Percentiles rank a stretch among this genome's conserved stretches.
phyloP scores from a whole-genome alignment of 2,797 vertebrate genomes.

The Babyrousa celebensis region DNA sequence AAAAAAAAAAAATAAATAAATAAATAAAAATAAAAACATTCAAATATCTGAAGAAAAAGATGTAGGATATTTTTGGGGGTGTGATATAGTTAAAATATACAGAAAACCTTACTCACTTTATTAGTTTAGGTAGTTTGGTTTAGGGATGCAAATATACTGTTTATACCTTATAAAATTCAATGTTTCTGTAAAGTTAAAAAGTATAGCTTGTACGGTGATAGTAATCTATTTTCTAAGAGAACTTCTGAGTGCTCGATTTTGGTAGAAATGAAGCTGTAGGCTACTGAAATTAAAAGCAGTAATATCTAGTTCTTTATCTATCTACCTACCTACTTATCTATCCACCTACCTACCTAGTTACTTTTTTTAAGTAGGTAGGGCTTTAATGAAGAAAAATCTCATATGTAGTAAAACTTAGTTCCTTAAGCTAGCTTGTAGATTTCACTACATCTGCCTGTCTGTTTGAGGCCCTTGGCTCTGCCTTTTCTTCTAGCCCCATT shows the following conservation, averaged over 20 bases:
- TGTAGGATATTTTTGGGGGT: neutral
- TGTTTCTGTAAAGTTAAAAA: constrained; percentile 19
- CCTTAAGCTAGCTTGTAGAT: neutral
- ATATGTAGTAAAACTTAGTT: neutral
- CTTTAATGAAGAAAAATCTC: neutral
- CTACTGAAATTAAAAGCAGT: neutral
- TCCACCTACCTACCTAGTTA: neutral
- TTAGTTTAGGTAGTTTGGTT: neutral
- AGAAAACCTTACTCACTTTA: neutral
- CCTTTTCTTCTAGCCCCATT: neutral
- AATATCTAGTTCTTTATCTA: neutral
- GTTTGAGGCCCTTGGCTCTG: neutral
- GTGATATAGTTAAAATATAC: constrained; percentile 1
- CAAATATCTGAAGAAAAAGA: neutral
- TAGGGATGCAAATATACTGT: neutral
- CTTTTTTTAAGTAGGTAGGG: neutral
- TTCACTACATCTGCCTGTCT: rapidly evolving
- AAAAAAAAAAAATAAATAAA: too few relatives aligned
- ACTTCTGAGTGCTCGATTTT: neutral
- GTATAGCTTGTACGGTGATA: neutral
- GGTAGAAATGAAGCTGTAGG: neutral
- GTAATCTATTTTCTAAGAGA: neutral
- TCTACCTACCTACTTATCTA: neutral
- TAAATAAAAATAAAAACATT: constrained; percentile 47
- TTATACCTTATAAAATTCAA: neutral